Conservation (phyloP, 2,113 vertebrate genomes). For the Python bivittatus region DNA sequence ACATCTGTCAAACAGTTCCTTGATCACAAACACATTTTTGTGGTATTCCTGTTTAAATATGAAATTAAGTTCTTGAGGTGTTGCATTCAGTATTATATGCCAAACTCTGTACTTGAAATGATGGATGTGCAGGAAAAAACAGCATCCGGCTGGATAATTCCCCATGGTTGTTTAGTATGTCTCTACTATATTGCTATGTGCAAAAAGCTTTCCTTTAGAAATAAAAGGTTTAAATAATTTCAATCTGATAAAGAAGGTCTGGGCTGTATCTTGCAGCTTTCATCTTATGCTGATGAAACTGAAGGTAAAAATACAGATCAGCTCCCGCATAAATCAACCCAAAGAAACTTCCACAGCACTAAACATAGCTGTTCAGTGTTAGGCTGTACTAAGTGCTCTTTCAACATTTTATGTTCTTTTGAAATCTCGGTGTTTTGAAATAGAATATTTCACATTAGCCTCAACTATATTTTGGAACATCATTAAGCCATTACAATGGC, state of each 20-base stretch:
- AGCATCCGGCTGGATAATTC: background rate
- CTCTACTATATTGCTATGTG: background rate
- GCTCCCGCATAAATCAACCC: background rate
- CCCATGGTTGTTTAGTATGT: background rate
- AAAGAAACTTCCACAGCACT: background rate
- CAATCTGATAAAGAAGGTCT: background rate
- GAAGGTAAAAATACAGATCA: background rate
- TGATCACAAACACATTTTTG: background rate
- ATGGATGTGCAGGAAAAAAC: background rate
- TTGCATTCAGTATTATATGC: background rate
- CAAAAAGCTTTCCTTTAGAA: background rate
- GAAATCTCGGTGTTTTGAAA: background rate
- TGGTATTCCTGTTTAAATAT: background rate
- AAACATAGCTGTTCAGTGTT: background rate
- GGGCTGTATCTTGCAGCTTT: background rate
- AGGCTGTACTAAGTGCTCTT: background rate
- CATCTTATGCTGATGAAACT: background rate
- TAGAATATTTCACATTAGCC: background rate
- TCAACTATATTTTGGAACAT: background rate
- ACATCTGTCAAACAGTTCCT: background rate
- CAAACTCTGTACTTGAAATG: background rate
- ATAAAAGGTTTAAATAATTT: background rate
- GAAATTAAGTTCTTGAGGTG: background rate
- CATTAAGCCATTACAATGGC: background rate
- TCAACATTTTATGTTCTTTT: background rate